These are phyloP conservation scores for Phocides pigmalion DNA, from an alignment of 1,140 invertebrate species.

Conservation along the genomic window DNA sequence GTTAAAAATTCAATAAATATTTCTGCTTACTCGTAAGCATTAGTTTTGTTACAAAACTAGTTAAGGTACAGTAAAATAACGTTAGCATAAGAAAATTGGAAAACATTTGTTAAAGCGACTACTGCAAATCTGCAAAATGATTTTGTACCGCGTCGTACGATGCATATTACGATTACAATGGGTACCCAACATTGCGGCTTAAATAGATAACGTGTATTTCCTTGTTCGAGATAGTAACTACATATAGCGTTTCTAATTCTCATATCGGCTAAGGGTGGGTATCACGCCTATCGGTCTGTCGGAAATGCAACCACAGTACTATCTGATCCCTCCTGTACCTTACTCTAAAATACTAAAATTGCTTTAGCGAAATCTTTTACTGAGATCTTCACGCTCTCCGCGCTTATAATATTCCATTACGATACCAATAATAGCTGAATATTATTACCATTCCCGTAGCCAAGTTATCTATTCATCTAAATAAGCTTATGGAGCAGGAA, in stretches of 20 bases:
- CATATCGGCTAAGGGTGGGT: slow-evolving; percentile 52
- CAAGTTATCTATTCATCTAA: slow-evolving; percentile 53
- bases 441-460: slow-evolving; percentile 71
- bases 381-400: slow-evolving; percentile 77
- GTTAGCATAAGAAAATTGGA: too few relatives aligned
- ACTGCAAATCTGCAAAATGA: background rate
- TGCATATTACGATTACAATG: slow-evolving; percentile 18
- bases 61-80: too few relatives aligned
- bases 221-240: slow-evolving; percentile 27
- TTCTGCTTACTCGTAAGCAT: too few relatives aligned
- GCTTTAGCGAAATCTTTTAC: slow-evolving; percentile 76
- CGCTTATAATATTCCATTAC: slow-evolving; percentile 80
- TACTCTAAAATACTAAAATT: slow-evolving; percentile 82
- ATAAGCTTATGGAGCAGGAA: slow-evolving; percentile 42
- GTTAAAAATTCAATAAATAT: too few relatives aligned
- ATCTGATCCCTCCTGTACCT: slow-evolving; percentile 78
- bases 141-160: slow-evolving; percentile 1
- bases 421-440: slow-evolving; percentile 74
- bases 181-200: slow-evolving; percentile 7
- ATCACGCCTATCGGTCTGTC: slow-evolving; percentile 60
- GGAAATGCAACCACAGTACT: slow-evolving; percentile 72
- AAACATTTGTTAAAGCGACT: background rate
- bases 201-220: slow-evolving; percentile 21
- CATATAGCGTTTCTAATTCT: slow-evolving; percentile 37
- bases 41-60: too few relatives aligned